A percentile compares a stretch with the other conserved stretches of the same genome.
These are phyloP conservation scores for Tethya wilhelma DNA, from an alignment of 37 sponge, comb jelly and placozoan genomes.

Conservation along the genomic window DNA sequence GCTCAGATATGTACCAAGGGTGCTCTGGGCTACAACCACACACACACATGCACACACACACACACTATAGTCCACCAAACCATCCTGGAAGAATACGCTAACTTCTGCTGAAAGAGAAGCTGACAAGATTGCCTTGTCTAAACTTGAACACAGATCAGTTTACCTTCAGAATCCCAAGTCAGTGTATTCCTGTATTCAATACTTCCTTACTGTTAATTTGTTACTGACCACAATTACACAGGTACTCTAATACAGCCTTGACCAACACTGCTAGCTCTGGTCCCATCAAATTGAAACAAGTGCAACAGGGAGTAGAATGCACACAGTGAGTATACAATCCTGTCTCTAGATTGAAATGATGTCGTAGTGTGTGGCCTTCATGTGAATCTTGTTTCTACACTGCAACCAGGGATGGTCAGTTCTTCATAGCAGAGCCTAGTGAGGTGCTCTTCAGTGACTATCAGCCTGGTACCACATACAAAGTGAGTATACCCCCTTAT, in stretches of 20 bases:
- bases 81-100: slow-evolving; percentile 37
- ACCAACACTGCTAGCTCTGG: slow-evolving; percentile 55
- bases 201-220: not conserved
- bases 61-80: no score
- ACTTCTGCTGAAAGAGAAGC: slow-evolving; percentile 42
- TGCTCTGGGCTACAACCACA: no score
- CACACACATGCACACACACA: no score
- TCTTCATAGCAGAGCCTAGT: slow-evolving; percentile 65
- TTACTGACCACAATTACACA: not conserved
- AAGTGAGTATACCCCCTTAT: no score
- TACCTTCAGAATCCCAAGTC: slow-evolving; percentile 39
- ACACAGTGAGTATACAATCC: not conserved
- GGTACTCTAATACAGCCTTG: slow-evolving; percentile 12
- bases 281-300: slow-evolving; percentile 15
- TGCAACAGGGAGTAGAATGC: not conserved
- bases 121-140: slow-evolving; percentile 37
- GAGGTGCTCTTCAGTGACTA: slow-evolving; percentile 71
- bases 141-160: slow-evolving; percentile 23
- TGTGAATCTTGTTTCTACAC: no score
- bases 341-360: not conserved
- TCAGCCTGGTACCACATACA: slow-evolving; percentile 53
- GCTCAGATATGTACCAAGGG: no score
- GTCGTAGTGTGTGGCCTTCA: no score
- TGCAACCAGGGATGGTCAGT: slow-evolving; percentile 1
- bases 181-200: not conserved